Percentiles rank a stretch among this genome's conserved stretches.
These are phyloP conservation scores for Sebastolobus alascanus DNA, from an alignment of 2,797 vertebrate species.

Conservation along the genomic window DNA sequence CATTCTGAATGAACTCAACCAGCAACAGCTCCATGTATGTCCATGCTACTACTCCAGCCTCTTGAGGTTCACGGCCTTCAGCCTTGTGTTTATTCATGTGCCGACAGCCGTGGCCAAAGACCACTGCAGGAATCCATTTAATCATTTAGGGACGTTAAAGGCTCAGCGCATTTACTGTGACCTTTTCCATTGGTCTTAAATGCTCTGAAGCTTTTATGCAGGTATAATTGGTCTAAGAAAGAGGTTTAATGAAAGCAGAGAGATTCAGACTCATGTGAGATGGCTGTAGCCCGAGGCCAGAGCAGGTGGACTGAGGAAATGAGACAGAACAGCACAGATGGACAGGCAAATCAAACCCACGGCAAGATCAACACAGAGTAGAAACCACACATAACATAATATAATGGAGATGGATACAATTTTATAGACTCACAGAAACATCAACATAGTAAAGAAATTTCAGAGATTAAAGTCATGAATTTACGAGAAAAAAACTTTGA, in stretches of 20 bases:
- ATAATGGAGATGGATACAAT: background rate
- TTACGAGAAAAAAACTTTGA: background rate
- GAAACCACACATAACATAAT: background rate
- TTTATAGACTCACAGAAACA: background rate
- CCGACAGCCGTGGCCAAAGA: conserved; percentile 40
- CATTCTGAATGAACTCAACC: conserved; percentile 46
- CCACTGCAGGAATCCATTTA: conserved; percentile 56
- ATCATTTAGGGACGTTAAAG: conserved; percentile 44
- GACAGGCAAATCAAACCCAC: background rate
- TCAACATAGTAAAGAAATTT: too few relatives aligned
- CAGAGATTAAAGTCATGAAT: too few relatives aligned
- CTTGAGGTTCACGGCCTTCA: conserved; percentile 47
- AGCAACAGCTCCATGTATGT: conserved; percentile 77
- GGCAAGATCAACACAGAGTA: background rate
- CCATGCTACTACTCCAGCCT: conserved; percentile 48
- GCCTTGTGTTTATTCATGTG: conserved; percentile 55
- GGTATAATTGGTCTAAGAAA: conserved; percentile 42
- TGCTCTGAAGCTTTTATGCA: conserved; percentile 33
- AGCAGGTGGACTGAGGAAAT: conserved; percentile 14
- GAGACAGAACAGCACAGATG: background rate
- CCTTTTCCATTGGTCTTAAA: conserved; percentile 37
- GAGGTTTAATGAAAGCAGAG: conserved; percentile 48
- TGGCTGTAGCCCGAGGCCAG: conserved; percentile 12
- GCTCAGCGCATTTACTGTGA: conserved; percentile 34
- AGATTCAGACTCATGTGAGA: conserved; percentile 37